Evolutionary conservation across 2,888 invertebrate species (phyloP).

Genomic region (Mayetiola destructor): DNA sequence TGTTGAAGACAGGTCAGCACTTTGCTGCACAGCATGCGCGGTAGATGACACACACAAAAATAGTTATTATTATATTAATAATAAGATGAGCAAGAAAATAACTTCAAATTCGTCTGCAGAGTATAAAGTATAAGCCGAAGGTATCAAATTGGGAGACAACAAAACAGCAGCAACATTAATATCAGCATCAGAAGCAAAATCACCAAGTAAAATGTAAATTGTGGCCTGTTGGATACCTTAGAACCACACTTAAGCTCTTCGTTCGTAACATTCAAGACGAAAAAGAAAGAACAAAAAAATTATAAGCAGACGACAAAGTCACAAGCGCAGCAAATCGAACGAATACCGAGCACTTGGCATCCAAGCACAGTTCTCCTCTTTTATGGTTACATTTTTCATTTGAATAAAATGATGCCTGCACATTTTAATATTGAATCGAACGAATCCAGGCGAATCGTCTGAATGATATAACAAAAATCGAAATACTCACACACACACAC

Average conservation of each 20-base stretch:
- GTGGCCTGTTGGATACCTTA: no score
- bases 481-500: neutral
- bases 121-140: no score
- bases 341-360: no score
- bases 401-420: conserved; percentile 2
- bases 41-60: no score
- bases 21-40: conserved; percentile 15
- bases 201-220: neutral
- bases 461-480: neutral
- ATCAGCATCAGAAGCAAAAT: neutral
- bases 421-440: neutral
- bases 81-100: no score
- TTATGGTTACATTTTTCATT: conserved; percentile 8
- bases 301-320: neutral
- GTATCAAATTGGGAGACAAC: no score
- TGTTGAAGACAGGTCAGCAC: conserved; percentile 15
- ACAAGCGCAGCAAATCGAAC: no score
- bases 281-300: neutral
- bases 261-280: no score
- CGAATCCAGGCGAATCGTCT: neutral
- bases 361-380: no score
- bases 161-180: neutral
- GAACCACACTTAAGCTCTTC: no score
- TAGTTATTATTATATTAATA: no score
- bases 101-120: no score